phyloP scores from a whole-genome alignment of 2,797 vertebrate species.

The Manis javanica region DNA sequence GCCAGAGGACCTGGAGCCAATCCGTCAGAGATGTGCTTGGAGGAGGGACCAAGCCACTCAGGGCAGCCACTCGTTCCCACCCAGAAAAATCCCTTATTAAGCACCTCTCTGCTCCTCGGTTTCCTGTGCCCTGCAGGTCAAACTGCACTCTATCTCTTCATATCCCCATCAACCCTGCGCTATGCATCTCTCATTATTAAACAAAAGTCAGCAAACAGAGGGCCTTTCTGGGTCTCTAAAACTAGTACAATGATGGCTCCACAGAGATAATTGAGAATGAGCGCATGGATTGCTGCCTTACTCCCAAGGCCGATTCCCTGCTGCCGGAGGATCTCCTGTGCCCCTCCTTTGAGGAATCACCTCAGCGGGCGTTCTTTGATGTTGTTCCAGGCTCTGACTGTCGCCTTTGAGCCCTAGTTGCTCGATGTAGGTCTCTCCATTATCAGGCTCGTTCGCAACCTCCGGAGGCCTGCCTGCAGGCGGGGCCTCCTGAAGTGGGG shows the following conservation, averaged over 20 bases:
- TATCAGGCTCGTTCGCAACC: neutral
- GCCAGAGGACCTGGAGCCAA: neutral
- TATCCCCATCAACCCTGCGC: constrained; percentile 48
- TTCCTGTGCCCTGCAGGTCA: constrained; percentile 67
- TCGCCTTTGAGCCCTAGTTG: neutral
- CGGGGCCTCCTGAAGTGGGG: neutral
- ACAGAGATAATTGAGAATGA: neutral
- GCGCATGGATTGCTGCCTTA: neutral
- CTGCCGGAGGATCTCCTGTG: neutral
- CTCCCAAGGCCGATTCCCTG: neutral
- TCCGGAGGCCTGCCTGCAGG: neutral
- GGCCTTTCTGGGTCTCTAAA: constrained; percentile 38
- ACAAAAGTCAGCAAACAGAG: constrained; percentile 42
- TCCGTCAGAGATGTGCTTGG: neutral
- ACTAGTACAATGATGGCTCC: neutral
- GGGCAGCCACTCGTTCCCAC: constrained; percentile 10
- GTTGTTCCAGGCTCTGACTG: neutral
- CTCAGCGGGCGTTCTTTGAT: neutral
- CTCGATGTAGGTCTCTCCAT: neutral
- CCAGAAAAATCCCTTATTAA: constrained; percentile 70
- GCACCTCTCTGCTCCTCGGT: constrained; percentile 44
- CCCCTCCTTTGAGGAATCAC: neutral
- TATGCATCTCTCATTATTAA: constrained; percentile 59
- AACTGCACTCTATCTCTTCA: constrained; percentile 62
- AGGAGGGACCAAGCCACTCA: neutral